Evolutionary conservation across 23 tunicate genomes (phyloP).

Genomic region (Botrylloides violaceus): DNA sequence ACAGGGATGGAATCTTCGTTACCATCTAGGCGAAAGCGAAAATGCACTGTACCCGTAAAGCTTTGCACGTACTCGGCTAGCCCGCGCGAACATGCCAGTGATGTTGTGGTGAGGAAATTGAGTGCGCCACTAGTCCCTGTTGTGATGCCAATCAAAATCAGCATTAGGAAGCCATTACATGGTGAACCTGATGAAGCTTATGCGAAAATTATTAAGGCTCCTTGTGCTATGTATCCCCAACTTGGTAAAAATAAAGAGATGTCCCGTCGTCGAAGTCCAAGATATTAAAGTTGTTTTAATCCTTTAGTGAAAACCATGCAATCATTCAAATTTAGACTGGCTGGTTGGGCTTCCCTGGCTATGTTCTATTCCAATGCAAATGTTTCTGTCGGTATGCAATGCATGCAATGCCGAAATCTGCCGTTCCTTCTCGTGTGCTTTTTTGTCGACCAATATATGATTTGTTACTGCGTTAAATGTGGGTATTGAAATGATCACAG

Average conservation of each 20-base stretch:
- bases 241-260: neutral
- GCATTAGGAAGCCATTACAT: slow-evolving; percentile 7
- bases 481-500: too few relatives aligned
- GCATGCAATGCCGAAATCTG: too few relatives aligned
- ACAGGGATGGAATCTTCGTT: neutral
- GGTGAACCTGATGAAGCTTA: neutral
- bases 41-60: neutral
- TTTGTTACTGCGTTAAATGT: too few relatives aligned
- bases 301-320: too few relatives aligned
- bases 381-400: too few relatives aligned
- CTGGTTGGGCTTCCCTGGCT: too few relatives aligned
- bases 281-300: slow-evolving; percentile 2
- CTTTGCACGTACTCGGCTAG: slow-evolving; percentile 9
- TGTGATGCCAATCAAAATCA: slow-evolving; percentile 10
- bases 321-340: too few relatives aligned
- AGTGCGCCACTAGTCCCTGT: slow-evolving; percentile 3
- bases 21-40: neutral
- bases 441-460: too few relatives aligned
- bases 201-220: slow-evolving; percentile 6
- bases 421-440: too few relatives aligned
- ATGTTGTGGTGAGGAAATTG: slow-evolving; percentile 12
- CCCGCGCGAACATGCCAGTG: slow-evolving; percentile 4
- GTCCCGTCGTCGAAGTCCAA: slow-evolving; percentile 3
- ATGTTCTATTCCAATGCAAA: too few relatives aligned
- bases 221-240: neutral